A percentile compares a stretch with the other conserved stretches of the same genome.
phyloP scores from a whole-genome alignment of 1,140 invertebrate species.

The Saxidomus purpurata region DNA sequence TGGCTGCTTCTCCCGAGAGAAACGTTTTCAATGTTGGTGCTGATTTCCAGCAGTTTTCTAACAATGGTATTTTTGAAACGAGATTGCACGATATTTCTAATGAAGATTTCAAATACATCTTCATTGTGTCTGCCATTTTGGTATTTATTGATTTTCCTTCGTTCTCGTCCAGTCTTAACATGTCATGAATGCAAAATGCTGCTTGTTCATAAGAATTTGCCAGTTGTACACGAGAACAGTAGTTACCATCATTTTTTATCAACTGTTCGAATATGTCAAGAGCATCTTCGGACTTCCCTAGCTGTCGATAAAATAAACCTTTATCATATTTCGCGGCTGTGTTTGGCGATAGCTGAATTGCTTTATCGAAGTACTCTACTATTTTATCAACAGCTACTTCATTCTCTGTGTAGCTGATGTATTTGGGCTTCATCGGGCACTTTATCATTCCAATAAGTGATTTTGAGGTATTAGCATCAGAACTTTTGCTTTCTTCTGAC shows the following conservation, averaged over 20 bases:
- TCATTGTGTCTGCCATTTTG: too few relatives aligned
- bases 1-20: too few relatives aligned
- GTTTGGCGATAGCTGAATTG: background rate
- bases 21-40: conserved; percentile 11
- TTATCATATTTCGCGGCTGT: conserved; percentile 11
- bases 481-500: too few relatives aligned
- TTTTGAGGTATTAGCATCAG: too few relatives aligned
- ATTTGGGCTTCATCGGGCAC: background rate
- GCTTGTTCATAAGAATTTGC: conserved; percentile 36
- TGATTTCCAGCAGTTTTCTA: conserved; percentile 24
- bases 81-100: conserved; percentile 20
- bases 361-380: background rate
- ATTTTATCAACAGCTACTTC: background rate
- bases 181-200: background rate
- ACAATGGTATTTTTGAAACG: conserved; percentile 4
- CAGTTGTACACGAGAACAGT: background rate
- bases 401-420: background rate
- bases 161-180: background rate
- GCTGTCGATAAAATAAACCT: conserved; percentile 28
- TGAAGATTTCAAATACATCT: background rate
- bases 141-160: background rate
- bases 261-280: background rate
- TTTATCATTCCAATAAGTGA: too few relatives aligned
- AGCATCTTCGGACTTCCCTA: background rate
- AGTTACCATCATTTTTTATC: background rate